These are phyloP conservation scores for Drosophila athabasca DNA, from an alignment of 1,140 invertebrate species.

Conservation along the genomic window DNA sequence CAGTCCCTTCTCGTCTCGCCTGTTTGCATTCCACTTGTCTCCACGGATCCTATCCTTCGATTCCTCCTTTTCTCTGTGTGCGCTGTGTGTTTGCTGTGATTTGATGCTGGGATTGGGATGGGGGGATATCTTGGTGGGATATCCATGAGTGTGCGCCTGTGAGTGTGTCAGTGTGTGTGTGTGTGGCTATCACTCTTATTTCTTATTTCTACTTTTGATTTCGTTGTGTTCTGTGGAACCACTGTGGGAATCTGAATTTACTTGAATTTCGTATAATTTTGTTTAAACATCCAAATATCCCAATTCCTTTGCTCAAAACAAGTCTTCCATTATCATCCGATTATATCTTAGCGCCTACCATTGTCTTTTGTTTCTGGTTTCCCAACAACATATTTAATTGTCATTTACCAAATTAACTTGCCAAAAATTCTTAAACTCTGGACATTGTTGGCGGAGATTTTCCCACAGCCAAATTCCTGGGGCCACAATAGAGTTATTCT, in stretches of 20 bases:
- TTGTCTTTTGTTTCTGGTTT: conserved; percentile 9
- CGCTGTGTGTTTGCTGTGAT: conserved; percentile 65
- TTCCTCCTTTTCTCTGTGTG: conserved; percentile 28
- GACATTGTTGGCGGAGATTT: conserved; percentile 42
- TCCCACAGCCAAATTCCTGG: conserved; percentile 64
- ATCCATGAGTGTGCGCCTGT: conserved; percentile 15
- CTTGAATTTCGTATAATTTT: conserved; percentile 2
- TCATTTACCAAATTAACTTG: conserved; percentile 70
- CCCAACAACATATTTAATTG: conserved; percentile 50
- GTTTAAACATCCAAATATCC: background rate
- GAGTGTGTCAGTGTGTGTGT: conserved; percentile 42
- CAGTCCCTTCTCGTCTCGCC: conserved; percentile 8
- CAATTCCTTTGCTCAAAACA: background rate
- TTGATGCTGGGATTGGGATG: conserved; percentile 61
- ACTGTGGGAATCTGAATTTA: conserved; percentile 50
- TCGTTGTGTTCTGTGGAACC: conserved; percentile 28
- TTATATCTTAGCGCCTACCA: conserved; percentile 4
- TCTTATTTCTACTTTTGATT: conserved; percentile 80
- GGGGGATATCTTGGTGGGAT: conserved; percentile 20
- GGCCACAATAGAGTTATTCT: conserved; percentile 68
- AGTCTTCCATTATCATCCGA: conserved; percentile 8
- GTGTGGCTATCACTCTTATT: conserved; percentile 68
- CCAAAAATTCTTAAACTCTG: conserved; percentile 17
- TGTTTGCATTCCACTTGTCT: conserved; percentile 79
- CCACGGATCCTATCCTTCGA: conserved; percentile 64